These are phyloP conservation scores for Limnephilus auricula DNA, from an alignment of 2,888 invertebrate genomes.

Conservation along the genomic window DNA sequence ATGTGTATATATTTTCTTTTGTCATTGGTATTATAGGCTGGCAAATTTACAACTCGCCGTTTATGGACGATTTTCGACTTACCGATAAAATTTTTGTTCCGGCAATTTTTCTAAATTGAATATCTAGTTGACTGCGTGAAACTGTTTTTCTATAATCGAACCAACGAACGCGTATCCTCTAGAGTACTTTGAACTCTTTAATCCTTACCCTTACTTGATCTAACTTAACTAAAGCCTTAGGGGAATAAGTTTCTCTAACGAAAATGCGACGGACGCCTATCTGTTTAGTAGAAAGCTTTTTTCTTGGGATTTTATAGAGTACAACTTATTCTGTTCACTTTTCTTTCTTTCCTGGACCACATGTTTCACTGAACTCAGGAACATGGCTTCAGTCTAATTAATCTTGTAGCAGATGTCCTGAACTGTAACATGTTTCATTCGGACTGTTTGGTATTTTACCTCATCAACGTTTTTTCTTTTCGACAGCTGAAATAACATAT, in stretches of 20 bases:
- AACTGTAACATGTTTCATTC: neutral
- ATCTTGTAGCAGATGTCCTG: slow-evolving; percentile 5
- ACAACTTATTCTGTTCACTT: slow-evolving; percentile 10
- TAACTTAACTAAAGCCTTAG: slow-evolving; percentile 26
- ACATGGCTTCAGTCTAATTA: neutral
- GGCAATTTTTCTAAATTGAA: too few relatives aligned
- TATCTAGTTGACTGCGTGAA: neutral
- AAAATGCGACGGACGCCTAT: neutral
- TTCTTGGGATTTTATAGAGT: slow-evolving; percentile 16
- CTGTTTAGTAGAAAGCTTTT: slow-evolving; percentile 20
- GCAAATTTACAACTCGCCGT: too few relatives aligned
- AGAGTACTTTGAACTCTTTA: neutral
- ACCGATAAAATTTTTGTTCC: too few relatives aligned
- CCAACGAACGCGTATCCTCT: neutral
- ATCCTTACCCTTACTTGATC: neutral
- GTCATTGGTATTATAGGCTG: too few relatives aligned
- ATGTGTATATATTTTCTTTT: too few relatives aligned
- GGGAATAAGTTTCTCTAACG: slow-evolving; percentile 8
- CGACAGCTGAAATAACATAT: neutral
- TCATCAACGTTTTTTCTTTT: neutral
- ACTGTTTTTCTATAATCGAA: neutral
- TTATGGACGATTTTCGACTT: too few relatives aligned
- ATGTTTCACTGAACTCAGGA: slow-evolving; percentile 19
- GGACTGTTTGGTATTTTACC: neutral
- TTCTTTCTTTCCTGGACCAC: slow-evolving; percentile 16